Base-by-base conservation (phyloP, 2,113 vertebrate genomes). In the Catharus bicknelli region DNA sequence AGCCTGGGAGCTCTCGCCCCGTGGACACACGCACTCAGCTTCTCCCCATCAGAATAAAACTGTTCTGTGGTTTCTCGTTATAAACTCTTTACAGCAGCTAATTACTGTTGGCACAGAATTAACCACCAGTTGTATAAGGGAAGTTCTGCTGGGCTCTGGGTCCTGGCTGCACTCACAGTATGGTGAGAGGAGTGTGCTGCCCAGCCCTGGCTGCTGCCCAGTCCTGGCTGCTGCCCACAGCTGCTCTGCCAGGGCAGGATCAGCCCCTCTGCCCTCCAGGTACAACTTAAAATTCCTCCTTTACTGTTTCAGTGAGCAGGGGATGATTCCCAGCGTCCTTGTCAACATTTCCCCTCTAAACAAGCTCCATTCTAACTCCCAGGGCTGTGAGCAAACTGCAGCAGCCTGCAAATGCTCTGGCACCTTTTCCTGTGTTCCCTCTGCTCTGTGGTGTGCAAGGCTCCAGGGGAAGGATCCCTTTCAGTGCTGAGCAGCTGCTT, bases 11-110 rank as follows among this genome's bases (percentile, higher is more conserved):
- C 93, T 93, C 79, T 90, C 69, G 29, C 55, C 89, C 87, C 67
- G 5, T 51, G 85, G 87, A 95, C 93, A 90, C 82, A 90, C 8
- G 15, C 84, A 87, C 53, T 45, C n/a, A 72, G 59, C 63, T 80
- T 61, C 53, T 88, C 11, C 90, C 82, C 95, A 91, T 90, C 95
- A 93, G 79, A 95, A 87, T 80, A 83, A 90, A 96, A 90, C 91
- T 91, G 79, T 90, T 86, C 9, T 95, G 96, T 95, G 96, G 95
- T 95, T 96, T 86, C 91, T 91, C 27, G 57, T 91, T 96, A 91
- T 74, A 94, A 95, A 96, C 93, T 91, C 95, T 72, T 95, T 87
- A 95, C 91, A 91, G 82, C 26, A 93, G 91, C 82, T 95, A 96
- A 94, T 96, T 96, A 53, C 85, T 78, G 79, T 2, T 96, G 95